Evolutionary conservation across 2,797 vertebrate species (phyloP).

Genomic region (Borostomias antarcticus): DNA sequence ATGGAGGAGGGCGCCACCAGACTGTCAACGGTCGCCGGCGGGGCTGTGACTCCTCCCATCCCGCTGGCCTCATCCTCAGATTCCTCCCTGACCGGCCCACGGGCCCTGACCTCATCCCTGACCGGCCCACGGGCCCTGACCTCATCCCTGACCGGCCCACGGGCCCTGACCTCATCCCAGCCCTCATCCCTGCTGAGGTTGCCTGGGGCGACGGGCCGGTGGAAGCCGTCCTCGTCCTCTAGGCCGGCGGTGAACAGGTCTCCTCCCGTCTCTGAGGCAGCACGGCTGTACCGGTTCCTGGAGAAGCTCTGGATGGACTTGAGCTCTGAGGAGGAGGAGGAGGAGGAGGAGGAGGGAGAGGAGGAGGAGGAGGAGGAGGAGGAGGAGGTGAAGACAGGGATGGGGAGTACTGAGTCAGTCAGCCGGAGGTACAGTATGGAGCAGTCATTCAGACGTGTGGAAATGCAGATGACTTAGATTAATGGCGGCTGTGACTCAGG

Average conservation of each 20-base stretch:
- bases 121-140: constrained; percentile 25
- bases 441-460: background rate
- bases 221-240: constrained; percentile 67
- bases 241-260: constrained; percentile 66
- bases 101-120: constrained; percentile 34
- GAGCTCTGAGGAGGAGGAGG: constrained; percentile 77
- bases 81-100: constrained; percentile 26
- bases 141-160: constrained; percentile 33
- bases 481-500: background rate
- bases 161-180: constrained; percentile 32
- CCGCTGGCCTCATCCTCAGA: constrained; percentile 86
- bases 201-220: constrained; percentile 59
- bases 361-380: background rate
- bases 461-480: background rate
- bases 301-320: constrained; percentile 82
- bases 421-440: no score
- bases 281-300: constrained; percentile 86
- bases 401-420: background rate
- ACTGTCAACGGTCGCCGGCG: constrained; percentile 55
- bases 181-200: constrained; percentile 71
- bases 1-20: constrained; percentile 77
- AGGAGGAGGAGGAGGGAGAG: constrained; percentile 13
- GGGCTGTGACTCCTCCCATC: constrained; percentile 76
- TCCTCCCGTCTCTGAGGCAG: constrained; percentile 70
- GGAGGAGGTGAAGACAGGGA: background rate